Base-by-base conservation (phyloP, 2,113 vertebrate species). In the Prionailurus bengalensis region DNA sequence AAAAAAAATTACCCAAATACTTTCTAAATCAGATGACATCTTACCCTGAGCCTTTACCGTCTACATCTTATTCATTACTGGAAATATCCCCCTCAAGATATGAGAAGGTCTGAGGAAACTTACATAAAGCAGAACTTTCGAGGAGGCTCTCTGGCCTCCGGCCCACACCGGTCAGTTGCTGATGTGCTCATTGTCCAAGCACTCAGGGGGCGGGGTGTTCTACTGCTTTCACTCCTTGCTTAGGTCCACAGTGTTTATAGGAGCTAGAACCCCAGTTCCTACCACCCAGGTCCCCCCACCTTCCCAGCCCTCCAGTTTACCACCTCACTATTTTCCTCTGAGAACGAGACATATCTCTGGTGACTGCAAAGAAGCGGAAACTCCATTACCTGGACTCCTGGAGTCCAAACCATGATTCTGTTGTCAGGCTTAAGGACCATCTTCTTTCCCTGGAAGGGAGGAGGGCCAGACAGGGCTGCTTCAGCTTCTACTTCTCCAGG, bases 41-140 rank as follows among this genome's bases (percentile, higher is more conserved):
- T 96, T 86, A 58, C 48, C 4, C 31, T 65, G 36, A 85, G 16
- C 66, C 55, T 95, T 19, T 29, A 0, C 74, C 83, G 74, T 94
- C 55, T 92, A 86, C 5, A 71, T 53, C 4, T 19, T 93, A 68
- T 87, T 96, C 16, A 36, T 93, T 83, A 83, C 33, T 48, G n/a
- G 27, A 1, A 86, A 73, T 42, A 73, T 11, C 80, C 15, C 25
- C 36, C 36, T 83, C 36, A 17, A 48, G 71, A 17, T 17, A 63
- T 33, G 21, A 91, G 58, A 78, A 53, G 33, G 23, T 48, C 92
- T 85, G 51, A 78, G 33, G 51, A 71, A 81, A 13, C 14, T 91
- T 90, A 58, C 1, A 55, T 1, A 80, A 68, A 71, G 27, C 25
- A 80, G 51, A 96, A 71, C 48, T 85, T 80, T 51, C 36, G 36